A percentile compares a stretch with the other conserved stretches of the same genome.
Conservation (phyloP, 1,140 invertebrate species). For the Odontomachus brunneus region DNA sequence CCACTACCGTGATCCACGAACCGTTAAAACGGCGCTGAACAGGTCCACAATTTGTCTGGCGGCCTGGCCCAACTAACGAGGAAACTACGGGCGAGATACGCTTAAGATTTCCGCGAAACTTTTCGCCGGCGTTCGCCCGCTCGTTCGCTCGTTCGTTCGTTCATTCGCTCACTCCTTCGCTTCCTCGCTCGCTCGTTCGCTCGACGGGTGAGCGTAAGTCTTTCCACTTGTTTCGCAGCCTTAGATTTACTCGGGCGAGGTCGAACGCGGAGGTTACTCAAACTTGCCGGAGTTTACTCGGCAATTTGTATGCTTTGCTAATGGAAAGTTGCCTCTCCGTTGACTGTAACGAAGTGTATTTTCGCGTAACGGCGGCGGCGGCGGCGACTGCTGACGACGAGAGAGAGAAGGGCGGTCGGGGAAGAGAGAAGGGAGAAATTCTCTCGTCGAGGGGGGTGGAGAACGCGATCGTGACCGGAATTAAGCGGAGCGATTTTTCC, state of each 20-base stretch:
- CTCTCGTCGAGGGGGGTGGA: not conserved
- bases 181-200: not conserved
- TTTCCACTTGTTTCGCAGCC: conserved; percentile 70
- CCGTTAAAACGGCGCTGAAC: conserved; percentile 69
- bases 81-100: conserved; percentile 66
- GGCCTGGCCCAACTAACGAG: conserved; percentile 70
- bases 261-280: conserved; percentile 63
- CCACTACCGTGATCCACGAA: conserved; percentile 62
- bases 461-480: conserved; percentile 48
- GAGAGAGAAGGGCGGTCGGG: no score
- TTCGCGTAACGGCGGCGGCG: conserved; percentile 59
- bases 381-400: conserved; percentile 23
- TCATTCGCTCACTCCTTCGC: conserved; percentile 1
- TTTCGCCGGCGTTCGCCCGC: conserved; percentile 50
- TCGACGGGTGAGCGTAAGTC: conserved; percentile 53
- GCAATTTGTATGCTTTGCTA: conserved; percentile 71
- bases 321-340: conserved; percentile 64
- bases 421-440: conserved; percentile 5
- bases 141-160: not conserved
- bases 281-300: conserved; percentile 65
- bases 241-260: conserved; percentile 64
- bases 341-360: conserved; percentile 62
- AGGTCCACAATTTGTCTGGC: conserved; percentile 70
- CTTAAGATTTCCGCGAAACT: conserved; percentile 66
- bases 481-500: conserved; percentile 61